Conservation (phyloP, 2,113 vertebrate genomes). For the Hucho hucho region DNA sequence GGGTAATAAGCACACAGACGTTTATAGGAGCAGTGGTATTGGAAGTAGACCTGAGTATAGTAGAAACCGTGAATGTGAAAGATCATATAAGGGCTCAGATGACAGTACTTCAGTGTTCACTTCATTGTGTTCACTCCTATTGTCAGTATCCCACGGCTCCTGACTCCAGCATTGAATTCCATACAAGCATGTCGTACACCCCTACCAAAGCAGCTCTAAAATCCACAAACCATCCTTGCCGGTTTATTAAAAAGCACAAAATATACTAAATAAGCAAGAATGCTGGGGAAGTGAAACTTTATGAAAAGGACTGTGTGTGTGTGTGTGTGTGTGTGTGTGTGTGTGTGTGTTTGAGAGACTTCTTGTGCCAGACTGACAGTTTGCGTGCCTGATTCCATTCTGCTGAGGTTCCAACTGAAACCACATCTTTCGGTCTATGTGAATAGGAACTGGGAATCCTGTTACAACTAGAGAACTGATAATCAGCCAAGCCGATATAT, state of each 20-base stretch:
- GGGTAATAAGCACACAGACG: background rate
- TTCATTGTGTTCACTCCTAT: slow-evolving; percentile 27
- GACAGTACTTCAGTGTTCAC: slow-evolving; percentile 43
- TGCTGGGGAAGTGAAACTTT: slow-evolving; percentile 46
- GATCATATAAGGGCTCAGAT: slow-evolving; percentile 33
- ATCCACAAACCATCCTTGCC: background rate
- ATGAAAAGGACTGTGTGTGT: background rate
- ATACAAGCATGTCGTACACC: slow-evolving; percentile 16
- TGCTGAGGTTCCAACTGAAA: background rate
- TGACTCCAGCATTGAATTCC: slow-evolving; percentile 17
- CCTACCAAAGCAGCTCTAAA: background rate
- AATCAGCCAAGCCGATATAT: no score
- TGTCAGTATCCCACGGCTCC: slow-evolving; percentile 45
- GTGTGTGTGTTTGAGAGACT: background rate
- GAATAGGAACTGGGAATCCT: background rate
- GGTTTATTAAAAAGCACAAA: background rate
- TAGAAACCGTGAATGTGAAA: slow-evolving; percentile 28
- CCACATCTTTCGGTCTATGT: background rate
- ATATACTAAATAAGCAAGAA: background rate
- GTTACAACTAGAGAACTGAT: background rate
- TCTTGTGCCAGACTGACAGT: background rate
- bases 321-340: background rate
- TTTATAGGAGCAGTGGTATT: background rate
- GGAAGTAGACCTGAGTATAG: slow-evolving; percentile 9
- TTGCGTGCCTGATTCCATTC: background rate